Evolutionary conservation across 2,113 vertebrate species (phyloP), one percentile per base, ranked within the genome.

Genomic region (Corvus cornix): DNA sequence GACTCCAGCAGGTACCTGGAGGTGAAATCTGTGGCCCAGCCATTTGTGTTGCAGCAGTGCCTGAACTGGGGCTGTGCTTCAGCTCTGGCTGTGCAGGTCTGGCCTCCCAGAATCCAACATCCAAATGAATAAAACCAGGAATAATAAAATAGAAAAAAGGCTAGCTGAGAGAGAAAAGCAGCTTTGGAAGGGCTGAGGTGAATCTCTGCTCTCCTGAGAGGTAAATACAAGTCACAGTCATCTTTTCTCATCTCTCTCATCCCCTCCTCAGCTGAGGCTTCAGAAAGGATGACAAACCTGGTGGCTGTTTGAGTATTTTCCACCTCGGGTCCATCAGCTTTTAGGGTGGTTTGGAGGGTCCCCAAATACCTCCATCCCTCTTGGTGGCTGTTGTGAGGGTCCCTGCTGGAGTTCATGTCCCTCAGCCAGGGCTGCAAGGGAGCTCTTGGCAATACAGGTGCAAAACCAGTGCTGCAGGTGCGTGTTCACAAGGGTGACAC

Each of bases 261-360:
- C 30, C 6, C 13, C 9, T 63, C 17, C n/a, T 44, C 1, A 0
- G 3, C 51, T 0, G 3, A 72, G 48, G 7, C 16, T 55, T 16
- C 49, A 21, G 19, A 20, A 33, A 37, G 30, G 22, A 21, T 80
- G 58, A 21, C 28, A 84, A 55, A 55, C 33, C 35, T 5, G 0
- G 16, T 39, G 41, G 20, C 17, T 66, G 11, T 3, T 7, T 55
- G 20, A 70, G 19, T 2, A 0, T n/a, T 56, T 63, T 62, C 37
- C 46, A 37, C 30, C 52, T 26, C 8, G 5, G 22, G 12, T 51
- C 63, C 23, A 9, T 70, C 37, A 37, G 37, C 37, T 37, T 37
- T 37, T 37, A 37, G 37, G 37, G 37, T 37, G 37, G 37, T 37
- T 37, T 37, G 37, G 37, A 37, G 37, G 37, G 37, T 37, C 37